Evolutionary conservation across 2,797 vertebrate genomes (phyloP).

Genomic region (Acomys russatus): DNA sequence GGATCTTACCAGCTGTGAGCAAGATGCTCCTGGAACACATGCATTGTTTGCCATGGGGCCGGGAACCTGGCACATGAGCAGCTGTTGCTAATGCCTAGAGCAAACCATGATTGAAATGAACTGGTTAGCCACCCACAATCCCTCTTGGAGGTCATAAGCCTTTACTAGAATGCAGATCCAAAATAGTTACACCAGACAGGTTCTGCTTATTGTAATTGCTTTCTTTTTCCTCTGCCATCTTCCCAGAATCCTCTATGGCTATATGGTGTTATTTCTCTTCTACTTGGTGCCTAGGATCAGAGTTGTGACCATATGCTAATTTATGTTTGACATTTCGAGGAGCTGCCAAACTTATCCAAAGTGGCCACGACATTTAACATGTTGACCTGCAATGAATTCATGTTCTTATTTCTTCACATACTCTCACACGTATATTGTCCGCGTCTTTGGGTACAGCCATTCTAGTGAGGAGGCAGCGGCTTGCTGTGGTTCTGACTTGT

Average conservation of each 20-base stretch:
- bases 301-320: background rate
- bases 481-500: background rate
- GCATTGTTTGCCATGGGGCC: background rate
- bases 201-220: background rate
- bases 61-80: background rate
- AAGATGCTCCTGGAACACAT: background rate
- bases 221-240: background rate
- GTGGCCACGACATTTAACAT: background rate
- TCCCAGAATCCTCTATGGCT: background rate
- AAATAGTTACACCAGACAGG: background rate
- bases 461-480: background rate
- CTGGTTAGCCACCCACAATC: too few relatives aligned
- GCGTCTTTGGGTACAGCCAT: background rate
- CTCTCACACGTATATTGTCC: background rate
- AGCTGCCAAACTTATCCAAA: background rate
- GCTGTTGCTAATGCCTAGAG: background rate
- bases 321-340: background rate
- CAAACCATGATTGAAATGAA: background rate
- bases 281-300: background rate
- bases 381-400: background rate
- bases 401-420: background rate
- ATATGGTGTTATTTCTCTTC: background rate
- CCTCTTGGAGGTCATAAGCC: background rate
- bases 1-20: background rate
- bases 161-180: background rate